Evolutionary conservation across 2,797 vertebrate species (phyloP).

Genomic region (Phataginus tetradactyla): DNA sequence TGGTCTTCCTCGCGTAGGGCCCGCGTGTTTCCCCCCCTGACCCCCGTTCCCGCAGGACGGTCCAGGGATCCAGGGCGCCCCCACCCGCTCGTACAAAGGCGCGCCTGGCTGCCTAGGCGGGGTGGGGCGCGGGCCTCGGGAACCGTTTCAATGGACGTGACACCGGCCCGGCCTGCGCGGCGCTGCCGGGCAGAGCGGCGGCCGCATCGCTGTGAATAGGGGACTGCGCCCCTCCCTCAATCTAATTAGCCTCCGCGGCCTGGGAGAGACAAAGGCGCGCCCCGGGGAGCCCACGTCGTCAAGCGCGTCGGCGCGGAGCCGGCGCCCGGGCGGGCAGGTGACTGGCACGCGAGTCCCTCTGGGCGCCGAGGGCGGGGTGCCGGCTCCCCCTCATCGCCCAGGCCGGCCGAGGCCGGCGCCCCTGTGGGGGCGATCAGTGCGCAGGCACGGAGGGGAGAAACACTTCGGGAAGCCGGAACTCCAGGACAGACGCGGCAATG

Average conservation of each 20-base stretch:
- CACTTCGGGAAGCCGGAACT: background rate
- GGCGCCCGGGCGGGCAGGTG: slow-evolving; percentile 89
- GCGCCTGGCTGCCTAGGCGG: rapidly evolving
- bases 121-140: background rate
- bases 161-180: background rate
- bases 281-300: slow-evolving; percentile 30
- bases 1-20: background rate
- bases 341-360: slow-evolving; percentile 87
- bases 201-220: rapidly evolving
- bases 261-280: slow-evolving; percentile 87
- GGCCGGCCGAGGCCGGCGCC: background rate
- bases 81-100: background rate
- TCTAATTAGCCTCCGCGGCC: slow-evolving; percentile 87
- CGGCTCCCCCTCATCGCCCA: background rate
- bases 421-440: background rate
- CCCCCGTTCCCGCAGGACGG: background rate
- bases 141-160: background rate
- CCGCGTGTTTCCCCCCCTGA: background rate
- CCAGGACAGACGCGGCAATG: background rate
- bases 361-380: background rate
- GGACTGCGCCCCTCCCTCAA: slow-evolving; percentile 62
- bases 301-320: background rate
- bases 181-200: background rate
- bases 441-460: background rate
- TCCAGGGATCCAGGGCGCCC: background rate